Conservation (phyloP, 1,140 invertebrate species). For the Akabosia matsudoensis region DNA sequence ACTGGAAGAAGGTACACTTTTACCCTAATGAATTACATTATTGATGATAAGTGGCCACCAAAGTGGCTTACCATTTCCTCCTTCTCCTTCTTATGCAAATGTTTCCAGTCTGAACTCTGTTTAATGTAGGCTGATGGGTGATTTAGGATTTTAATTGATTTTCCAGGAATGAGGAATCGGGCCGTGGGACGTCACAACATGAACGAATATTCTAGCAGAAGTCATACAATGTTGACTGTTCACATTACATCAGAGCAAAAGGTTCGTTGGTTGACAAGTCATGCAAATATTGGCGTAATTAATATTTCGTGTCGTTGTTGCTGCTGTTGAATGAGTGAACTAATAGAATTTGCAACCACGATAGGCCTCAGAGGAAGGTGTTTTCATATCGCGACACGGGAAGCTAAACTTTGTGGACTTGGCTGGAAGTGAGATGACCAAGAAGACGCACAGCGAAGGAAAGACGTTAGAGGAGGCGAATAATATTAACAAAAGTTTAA, state of each 20-base stretch:
- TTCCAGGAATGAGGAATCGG: constrained; percentile 74
- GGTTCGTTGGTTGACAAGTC: constrained; percentile 51
- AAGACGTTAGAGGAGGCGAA: constrained; percentile 90
- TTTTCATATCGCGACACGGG: constrained; percentile 81
- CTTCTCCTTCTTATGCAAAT: neutral
- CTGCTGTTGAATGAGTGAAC: neutral
- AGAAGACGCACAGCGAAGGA: constrained; percentile 85
- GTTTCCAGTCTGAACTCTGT: neutral
- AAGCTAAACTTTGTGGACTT: constrained; percentile 93
- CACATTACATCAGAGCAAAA: constrained; percentile 76
- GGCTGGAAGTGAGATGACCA: constrained; percentile 90
- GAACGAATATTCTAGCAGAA: constrained; percentile 93
- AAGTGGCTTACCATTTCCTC: neutral
- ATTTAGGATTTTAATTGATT: constrained; percentile 10
- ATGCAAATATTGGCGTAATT: too few species aligned
- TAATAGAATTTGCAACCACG: constrained; percentile 43
- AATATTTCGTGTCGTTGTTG: too few species aligned
- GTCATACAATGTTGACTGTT: constrained; percentile 90
- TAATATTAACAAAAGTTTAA: constrained; percentile 92
- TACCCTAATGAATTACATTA: too few species aligned
- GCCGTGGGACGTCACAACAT: constrained; percentile 86
- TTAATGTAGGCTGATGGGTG: too few species aligned
- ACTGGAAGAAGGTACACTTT: constrained; percentile 78
- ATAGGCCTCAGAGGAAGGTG: constrained; percentile 64
- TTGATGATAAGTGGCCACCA: neutral